Percentiles rank a stretch among this genome's conserved stretches.
Evolutionary conservation across 2,888 invertebrate species (phyloP).

Genomic region (Automeris io): DNA sequence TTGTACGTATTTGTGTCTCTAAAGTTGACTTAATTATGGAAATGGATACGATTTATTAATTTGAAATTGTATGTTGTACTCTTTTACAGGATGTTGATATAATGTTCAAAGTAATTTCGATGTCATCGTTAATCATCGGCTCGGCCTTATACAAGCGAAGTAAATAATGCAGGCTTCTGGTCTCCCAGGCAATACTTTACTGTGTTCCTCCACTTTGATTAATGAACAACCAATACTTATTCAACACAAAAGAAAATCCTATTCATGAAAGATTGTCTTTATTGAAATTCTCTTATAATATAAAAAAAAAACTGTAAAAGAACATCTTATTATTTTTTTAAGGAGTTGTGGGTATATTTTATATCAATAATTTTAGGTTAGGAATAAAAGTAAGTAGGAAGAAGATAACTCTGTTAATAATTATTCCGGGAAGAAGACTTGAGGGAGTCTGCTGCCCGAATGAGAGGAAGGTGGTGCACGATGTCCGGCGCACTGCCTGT

Average conservation of each 20-base stretch:
- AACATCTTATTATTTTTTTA: too few relatives aligned
- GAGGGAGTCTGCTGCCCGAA: too few relatives aligned
- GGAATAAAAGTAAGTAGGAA: too few relatives aligned
- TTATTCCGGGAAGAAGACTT: too few relatives aligned
- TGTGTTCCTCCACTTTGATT: slow-evolving; percentile 44
- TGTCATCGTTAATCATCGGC: slow-evolving; percentile 35
- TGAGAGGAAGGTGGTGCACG: too few relatives aligned
- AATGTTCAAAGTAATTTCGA: slow-evolving; percentile 1
- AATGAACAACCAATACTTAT: slow-evolving; percentile 26
- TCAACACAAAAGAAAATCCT: background rate
- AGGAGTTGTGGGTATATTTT: too few relatives aligned
- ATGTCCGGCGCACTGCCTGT: too few relatives aligned
- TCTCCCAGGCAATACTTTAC: slow-evolving; percentile 38
- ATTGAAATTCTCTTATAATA: background rate
- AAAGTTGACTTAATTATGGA: background rate
- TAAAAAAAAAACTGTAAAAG: too few relatives aligned
- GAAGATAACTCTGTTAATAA: too few relatives aligned
- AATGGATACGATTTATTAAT: background rate
- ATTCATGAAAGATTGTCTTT: background rate
- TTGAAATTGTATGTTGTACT: too few relatives aligned
- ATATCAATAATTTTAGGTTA: too few relatives aligned
- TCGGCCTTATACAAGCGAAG: slow-evolving; percentile 24
- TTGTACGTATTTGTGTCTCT: background rate
- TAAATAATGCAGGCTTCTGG: slow-evolving; percentile 36
- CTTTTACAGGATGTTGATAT: too few relatives aligned